Percentiles rank a stretch among this genome's conserved stretches.
Conservation (phyloP, 2,888 invertebrate species). For the Argyresthia goedartella region DNA sequence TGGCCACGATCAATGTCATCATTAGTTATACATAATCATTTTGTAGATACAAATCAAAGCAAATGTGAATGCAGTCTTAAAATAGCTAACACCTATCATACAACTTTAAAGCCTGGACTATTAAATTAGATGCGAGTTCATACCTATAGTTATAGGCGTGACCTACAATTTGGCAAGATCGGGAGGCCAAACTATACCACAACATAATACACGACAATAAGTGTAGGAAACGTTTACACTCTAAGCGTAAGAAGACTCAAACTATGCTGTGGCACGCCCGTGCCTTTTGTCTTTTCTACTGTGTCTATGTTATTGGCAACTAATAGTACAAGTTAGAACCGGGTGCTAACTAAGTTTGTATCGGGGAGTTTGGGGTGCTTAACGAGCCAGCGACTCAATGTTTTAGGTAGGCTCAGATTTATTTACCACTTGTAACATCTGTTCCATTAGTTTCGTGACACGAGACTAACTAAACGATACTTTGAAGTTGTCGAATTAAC, state of each 20-base stretch:
- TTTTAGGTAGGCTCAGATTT: constrained; percentile 37
- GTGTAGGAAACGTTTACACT: too few species aligned
- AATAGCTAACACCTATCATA: too few species aligned
- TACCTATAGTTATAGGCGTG: background rate
- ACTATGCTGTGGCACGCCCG: background rate
- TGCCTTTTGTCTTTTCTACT: constrained; percentile 18
- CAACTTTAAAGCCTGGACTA: background rate
- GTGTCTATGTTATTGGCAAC: constrained; percentile 20
- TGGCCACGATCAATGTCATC: too few species aligned
- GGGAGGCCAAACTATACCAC: background rate
- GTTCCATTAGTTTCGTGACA: constrained; percentile 11
- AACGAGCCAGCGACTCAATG: constrained; percentile 50
- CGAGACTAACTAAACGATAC: constrained; percentile 40
- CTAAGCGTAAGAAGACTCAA: background rate
- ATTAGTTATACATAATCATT: too few species aligned
- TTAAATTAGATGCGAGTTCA: background rate
- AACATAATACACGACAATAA: background rate
- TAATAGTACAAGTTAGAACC: too few species aligned
- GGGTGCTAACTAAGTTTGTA: constrained; percentile 21
- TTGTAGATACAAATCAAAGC: too few species aligned
- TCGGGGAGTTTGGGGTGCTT: constrained; percentile 27
- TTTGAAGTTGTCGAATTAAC: constrained; percentile 63
- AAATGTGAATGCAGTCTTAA: too few species aligned
- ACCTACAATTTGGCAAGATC: background rate
- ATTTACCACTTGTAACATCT: too few species aligned